phyloP scores from a whole-genome alignment of 2,797 vertebrate species.

The Myotis daubentonii region DNA sequence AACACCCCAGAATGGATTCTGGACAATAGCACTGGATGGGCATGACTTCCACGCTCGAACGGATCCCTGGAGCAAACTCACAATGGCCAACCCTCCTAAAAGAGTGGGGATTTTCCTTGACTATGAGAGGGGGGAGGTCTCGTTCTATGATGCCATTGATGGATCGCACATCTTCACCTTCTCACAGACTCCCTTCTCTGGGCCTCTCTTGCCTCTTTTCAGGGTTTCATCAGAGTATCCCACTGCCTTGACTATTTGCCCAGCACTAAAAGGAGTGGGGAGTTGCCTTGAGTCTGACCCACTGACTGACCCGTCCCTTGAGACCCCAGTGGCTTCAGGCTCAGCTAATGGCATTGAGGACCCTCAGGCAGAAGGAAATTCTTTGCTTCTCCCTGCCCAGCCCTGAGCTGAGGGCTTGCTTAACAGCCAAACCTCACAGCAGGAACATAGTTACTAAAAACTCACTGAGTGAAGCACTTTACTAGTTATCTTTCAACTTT shows the following conservation, averaged over 20 bases:
- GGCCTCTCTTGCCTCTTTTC: slow-evolving; percentile 60
- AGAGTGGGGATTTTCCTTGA: slow-evolving; percentile 76
- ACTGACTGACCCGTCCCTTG: not conserved
- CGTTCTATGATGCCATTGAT: not conserved
- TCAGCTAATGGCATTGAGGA: not conserved
- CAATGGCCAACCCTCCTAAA: fast-evolving
- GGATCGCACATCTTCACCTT: slow-evolving; percentile 48
- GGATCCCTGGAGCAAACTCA: not conserved
- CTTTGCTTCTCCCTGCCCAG: not conserved
- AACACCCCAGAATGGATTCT: too few relatives aligned
- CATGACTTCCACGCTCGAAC: too few relatives aligned
- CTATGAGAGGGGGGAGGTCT: slow-evolving; percentile 62
- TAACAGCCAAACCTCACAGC: not conserved
- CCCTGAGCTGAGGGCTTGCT: not conserved
- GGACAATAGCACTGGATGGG: too few relatives aligned
- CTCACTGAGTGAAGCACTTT: not conserved
- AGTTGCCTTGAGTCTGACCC: fast-evolving
- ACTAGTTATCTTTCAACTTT: not conserved
- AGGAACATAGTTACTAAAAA: not conserved
- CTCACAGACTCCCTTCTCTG: fast-evolving
- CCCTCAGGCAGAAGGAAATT: not conserved
- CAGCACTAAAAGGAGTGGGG: fast-evolving
- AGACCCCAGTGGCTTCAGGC: fast-evolving
- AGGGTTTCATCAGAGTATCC: not conserved
- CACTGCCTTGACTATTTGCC: slow-evolving; percentile 13